Evolutionary conservation across 1,140 invertebrate genomes (phyloP).

Genomic region (fruit fly (Drosophila melanogaster)): DNA sequence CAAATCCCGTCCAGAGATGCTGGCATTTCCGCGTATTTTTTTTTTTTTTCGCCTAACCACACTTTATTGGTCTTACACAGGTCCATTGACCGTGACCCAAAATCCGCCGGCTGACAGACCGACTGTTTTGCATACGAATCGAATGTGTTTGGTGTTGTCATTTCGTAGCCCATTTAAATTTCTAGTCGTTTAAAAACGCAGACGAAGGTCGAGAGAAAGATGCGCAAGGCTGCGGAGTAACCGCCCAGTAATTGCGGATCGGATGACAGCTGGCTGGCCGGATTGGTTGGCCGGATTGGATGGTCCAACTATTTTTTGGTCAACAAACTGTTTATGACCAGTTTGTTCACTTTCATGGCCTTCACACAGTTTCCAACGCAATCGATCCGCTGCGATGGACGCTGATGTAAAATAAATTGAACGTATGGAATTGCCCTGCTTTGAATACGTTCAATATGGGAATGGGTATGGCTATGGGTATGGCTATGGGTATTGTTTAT

Average conservation of each 20-base stretch:
- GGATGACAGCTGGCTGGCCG: slow-evolving; percentile 4
- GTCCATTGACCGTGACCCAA: slow-evolving; percentile 81
- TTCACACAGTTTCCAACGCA: slow-evolving; percentile 76
- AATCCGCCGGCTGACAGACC: slow-evolving; percentile 43
- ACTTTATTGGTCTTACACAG: slow-evolving; percentile 32
- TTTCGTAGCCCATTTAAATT: slow-evolving; percentile 56
- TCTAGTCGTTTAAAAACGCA: slow-evolving; percentile 57
- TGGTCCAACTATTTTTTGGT: slow-evolving; percentile 61
- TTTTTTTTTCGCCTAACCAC: slow-evolving; percentile 11
- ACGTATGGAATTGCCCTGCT: slow-evolving; percentile 68
- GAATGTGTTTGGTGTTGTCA: slow-evolving; percentile 27
- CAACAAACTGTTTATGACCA: slow-evolving; percentile 79
- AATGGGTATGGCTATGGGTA: neutral
- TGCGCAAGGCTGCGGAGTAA: slow-evolving; percentile 14
- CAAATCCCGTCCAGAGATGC: slow-evolving; percentile 32
- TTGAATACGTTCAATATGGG: slow-evolving; percentile 60
- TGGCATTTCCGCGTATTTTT: slow-evolving; percentile 47
- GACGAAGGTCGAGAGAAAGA: slow-evolving; percentile 67
- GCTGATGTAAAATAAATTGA: slow-evolving; percentile 36
- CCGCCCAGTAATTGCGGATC: slow-evolving; percentile 47
- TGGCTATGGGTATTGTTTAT: neutral
- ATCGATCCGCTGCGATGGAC: slow-evolving; percentile 22
- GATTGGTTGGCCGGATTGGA: neutral
- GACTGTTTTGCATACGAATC: slow-evolving; percentile 69
- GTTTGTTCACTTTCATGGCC: slow-evolving; percentile 81